Conservation (phyloP, 1,140 invertebrate species). For the Drosophila bocqueti region DNA sequence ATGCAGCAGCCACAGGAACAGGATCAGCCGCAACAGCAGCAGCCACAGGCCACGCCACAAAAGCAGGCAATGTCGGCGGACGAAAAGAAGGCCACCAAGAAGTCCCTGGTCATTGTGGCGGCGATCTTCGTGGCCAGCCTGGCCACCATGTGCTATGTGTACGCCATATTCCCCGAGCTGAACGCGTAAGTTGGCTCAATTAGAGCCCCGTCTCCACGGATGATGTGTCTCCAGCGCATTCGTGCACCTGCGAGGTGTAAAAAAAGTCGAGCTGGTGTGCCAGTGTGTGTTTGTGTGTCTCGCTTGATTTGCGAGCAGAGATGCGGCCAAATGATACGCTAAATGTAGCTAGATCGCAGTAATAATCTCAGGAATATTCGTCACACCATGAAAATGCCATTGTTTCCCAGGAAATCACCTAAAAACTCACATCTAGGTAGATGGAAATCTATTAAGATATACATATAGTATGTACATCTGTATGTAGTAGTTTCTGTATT, state of each 20-base stretch:
- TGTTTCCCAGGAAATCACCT: not conserved
- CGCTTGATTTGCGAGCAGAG: constrained; percentile 46
- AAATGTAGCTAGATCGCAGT: constrained; percentile 18
- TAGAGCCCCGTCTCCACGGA: not conserved
- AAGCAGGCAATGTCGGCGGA: constrained; percentile 78
- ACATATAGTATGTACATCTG: no score
- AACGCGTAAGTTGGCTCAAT: constrained; percentile 89
- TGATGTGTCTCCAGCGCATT: constrained; percentile 53
- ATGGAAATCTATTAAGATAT: not conserved
- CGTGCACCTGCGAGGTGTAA: constrained; percentile 45
- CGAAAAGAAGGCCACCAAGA: constrained; percentile 80
- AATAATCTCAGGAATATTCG: not conserved
- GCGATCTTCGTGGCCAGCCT: constrained; percentile 75
- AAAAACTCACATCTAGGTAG: not conserved
- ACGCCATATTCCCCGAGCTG: constrained; percentile 92
- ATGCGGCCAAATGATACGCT: constrained; percentile 14
- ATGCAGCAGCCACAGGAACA: constrained; percentile 18
- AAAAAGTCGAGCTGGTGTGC: constrained; percentile 13
- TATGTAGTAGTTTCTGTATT: not conserved
- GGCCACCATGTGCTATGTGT: constrained; percentile 86
- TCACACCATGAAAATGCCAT: not conserved
- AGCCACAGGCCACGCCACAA: constrained; percentile 43
- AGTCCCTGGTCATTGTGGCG: constrained; percentile 81
- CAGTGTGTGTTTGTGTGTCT: constrained; percentile 20
- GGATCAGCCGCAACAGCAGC: constrained; percentile 25